Base-by-base conservation (phyloP, 2,797 vertebrate genomes). In the Iguana delicatissima region DNA sequence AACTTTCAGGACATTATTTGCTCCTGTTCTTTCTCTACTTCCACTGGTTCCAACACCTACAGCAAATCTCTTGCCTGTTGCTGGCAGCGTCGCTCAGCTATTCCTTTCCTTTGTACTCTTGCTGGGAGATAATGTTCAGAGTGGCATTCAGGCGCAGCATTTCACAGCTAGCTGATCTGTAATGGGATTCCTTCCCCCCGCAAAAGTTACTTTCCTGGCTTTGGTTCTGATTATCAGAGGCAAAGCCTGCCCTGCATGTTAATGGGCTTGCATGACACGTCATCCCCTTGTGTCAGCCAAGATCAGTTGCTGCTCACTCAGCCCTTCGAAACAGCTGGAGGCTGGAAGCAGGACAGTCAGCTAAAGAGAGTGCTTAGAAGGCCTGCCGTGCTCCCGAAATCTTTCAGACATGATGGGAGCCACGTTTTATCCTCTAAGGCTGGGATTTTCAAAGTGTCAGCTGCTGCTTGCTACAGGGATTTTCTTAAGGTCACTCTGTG, bases 121-220 rank as follows among this genome's bases (percentile, higher is more conserved):
- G 8, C 72, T 32, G 67, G 35, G 81, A 81, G 94, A 91, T 64
- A 92, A 85, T 93, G 95, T 84, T 91, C 85, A 38, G 91, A 79
- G 93, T 73, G 76, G 74, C 74, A 67, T 93, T 55, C 89, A 93
- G 94, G 92, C 93, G 92, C 80, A 8, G 90, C 29, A 91, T 96
- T 97, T 97, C 96, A 96, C 93, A 96, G 96, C 84, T 0, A 24
- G 90, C 73, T 95, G 94, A 92, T 91, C 92, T 64, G 87, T 93
- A 96, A 96, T 94, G 86, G 92, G 83, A 95, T 96, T 96, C 92
- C 93, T 94, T 92, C 93, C 42, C 26, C 26, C 86, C 10, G 0
- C 5, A 20, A 72, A 91, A 95, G 90, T 85, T 89, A 76, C 91
- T 96, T 96, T 92, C 91, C 93, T 26, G 91, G 89, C 92, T 93